A percentile compares a stretch with the other conserved stretches of the same genome.
phyloP scores from a whole-genome alignment of 1,140 invertebrate species.

The Octopus bimaculoides region DNA sequence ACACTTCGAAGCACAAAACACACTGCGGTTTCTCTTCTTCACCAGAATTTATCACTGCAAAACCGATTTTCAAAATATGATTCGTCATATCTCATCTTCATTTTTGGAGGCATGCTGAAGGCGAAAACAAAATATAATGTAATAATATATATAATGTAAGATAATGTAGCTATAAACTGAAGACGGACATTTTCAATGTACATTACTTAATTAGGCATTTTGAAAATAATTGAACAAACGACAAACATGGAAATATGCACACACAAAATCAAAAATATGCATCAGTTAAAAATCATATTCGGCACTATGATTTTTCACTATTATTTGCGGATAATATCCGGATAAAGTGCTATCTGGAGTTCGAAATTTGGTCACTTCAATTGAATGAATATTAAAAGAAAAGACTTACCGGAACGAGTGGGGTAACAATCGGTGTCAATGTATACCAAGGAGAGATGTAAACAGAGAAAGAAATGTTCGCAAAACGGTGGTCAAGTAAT shows the following conservation, averaged over 20 bases:
- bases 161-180: not conserved
- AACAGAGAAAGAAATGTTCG: not conserved
- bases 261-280: not conserved
- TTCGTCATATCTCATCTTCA: not conserved
- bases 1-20: not conserved
- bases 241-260: not conserved
- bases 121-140: not conserved
- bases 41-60: not conserved
- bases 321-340: not conserved
- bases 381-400: not conserved
- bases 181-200: not conserved
- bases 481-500: not conserved
- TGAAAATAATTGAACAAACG: not conserved
- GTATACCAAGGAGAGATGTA: not conserved
- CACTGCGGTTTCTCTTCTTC: not conserved
- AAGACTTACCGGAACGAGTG: not conserved
- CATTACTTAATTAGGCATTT: not conserved
- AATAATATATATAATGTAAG: no score
- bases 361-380: not conserved
- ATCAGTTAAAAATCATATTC: conserved; percentile 5
- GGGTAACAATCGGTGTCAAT: not conserved
- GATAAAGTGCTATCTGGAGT: not conserved
- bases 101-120: not conserved
- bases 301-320: not conserved
- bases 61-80: conserved; percentile 5